A percentile compares a stretch with the other conserved stretches of the same genome.
phyloP scores from a whole-genome alignment of 2,797 vertebrate species.

The Microctenopoma stevenorrisi region DNA sequence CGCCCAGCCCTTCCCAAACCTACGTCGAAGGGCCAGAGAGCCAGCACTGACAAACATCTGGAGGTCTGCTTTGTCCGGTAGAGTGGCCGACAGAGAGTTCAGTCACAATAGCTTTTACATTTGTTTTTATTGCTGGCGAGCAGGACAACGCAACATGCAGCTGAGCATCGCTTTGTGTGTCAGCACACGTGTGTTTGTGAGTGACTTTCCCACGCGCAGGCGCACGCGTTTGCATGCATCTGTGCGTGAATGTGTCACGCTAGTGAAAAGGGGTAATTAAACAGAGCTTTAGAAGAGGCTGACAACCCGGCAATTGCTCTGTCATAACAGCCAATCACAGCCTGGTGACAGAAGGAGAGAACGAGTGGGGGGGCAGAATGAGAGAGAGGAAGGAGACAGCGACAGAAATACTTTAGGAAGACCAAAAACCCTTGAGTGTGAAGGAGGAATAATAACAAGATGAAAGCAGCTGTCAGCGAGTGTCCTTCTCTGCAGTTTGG shows the following conservation, averaged over 20 bases:
- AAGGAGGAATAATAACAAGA: slow-evolving; percentile 77
- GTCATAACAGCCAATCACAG: slow-evolving; percentile 81
- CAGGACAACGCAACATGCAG: slow-evolving; percentile 17
- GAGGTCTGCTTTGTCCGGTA: slow-evolving; percentile 67
- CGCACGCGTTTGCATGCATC: slow-evolving; percentile 57
- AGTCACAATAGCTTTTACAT: slow-evolving; percentile 50
- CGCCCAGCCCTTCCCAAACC: slow-evolving; percentile 53
- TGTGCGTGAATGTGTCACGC: slow-evolving; percentile 68
- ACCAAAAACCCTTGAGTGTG: slow-evolving; percentile 72
- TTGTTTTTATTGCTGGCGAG: slow-evolving; percentile 40
- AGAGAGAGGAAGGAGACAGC: slow-evolving; percentile 43
- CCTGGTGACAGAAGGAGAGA: slow-evolving; percentile 55
- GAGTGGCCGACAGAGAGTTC: slow-evolving; percentile 59
- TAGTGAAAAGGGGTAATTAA: slow-evolving; percentile 86
- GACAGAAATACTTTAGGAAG: slow-evolving; percentile 71
- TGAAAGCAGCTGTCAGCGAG: slow-evolving; percentile 78
- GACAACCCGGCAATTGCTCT: slow-evolving; percentile 71
- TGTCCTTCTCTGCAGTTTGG: slow-evolving; percentile 57
- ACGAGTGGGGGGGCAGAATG: slow-evolving; percentile 11
- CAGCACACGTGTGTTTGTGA: slow-evolving; percentile 35
- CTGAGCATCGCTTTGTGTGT: slow-evolving; percentile 46
- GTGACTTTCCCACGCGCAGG: slow-evolving; percentile 33
- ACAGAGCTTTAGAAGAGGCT: slow-evolving; percentile 76
- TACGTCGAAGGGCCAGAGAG: slow-evolving; percentile 44
- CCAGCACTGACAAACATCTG: slow-evolving; percentile 72